Evolutionary conservation across 2,888 invertebrate genomes (phyloP), one percentile per base, ranked within the genome.

Genomic region (Caenorhabditis sp.): DNA sequence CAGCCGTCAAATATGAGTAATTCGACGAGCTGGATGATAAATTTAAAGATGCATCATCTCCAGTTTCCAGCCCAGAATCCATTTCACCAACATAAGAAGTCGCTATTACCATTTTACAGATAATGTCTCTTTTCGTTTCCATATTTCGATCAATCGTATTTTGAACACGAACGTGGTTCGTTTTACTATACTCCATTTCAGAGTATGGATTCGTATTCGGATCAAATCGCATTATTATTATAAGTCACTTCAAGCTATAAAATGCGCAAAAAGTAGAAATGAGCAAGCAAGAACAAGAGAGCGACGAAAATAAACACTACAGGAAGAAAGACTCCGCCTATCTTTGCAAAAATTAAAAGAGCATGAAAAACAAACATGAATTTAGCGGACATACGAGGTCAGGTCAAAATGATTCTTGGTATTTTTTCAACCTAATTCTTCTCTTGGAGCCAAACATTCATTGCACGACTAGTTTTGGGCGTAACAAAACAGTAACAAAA

Each of bases 1-100:
- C n/a, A 36, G 20, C 31, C 17, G 1, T 59, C 38, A 23, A 31
- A 31, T 10, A 38, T 54, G 21, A 53, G 17, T 14, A 10, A 43
- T 17, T 43, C 17, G 43, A 43, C 3, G 14, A 17, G 3, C 14
- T 17, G 2, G 23, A 14, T 20, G n/a, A 23, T 4, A 52, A 4
- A 21, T 36, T 36, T 31, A 58, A 7, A 58, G 5, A 53, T 17
- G 67, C 72, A n/a, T 72, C 72, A 54, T 12, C n/a, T 21, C 67
- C 72, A 20, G 67, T 31, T 73, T 73, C 73, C 38, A 63, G 26
- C 5, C 68, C 68, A 59, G 68, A 68, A 62, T 65, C 68, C 59
- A 59, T 62, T 20, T 58, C 36, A 10, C 26, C 38, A 36, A 52
- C 50, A 36, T 21, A 14, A 25, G 53, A 31, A 7, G 31, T 31